These are phyloP conservation scores for Morbakka virulenta DNA, from an alignment of 30 jellyfish, hydroid and myxozoan species.

Conservation along the genomic window DNA sequence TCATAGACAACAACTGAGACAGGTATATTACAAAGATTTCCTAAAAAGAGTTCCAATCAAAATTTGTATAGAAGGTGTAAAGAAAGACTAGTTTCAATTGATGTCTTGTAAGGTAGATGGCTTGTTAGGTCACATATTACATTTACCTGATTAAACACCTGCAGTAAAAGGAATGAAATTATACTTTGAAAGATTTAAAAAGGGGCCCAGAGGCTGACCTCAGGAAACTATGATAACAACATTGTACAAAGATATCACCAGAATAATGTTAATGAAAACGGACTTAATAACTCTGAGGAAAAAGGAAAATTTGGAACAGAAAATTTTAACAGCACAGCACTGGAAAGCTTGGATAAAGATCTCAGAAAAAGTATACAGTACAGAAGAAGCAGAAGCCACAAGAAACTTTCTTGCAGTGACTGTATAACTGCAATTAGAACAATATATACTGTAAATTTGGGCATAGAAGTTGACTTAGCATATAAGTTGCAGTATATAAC, in stretches of 20 bases:
- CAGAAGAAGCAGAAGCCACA: slow-evolving; percentile 12
- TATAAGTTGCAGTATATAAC: no score
- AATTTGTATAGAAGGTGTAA: no score
- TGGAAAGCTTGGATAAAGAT: no score
- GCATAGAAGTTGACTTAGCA: no score
- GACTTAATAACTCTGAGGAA: background rate
- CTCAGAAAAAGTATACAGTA: no score
- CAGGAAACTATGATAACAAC: slow-evolving; percentile 37
- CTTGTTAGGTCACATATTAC: no score
- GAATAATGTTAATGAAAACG: slow-evolving; percentile 31
- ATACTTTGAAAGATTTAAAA: slow-evolving; percentile 33
- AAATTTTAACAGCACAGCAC: background rate
- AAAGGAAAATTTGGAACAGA: background rate
- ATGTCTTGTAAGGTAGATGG: slow-evolving; percentile 46
- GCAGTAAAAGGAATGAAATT: slow-evolving; percentile 34
- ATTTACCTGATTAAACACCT: no score
- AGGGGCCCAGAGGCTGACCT: slow-evolving; percentile 39
- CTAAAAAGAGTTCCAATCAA: slow-evolving; percentile 22
- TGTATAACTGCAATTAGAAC: no score
- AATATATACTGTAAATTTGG: no score
- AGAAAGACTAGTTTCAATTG: slow-evolving; percentile 20
- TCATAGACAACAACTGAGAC: slow-evolving; percentile 39
- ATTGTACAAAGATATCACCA: slow-evolving; percentile 17
- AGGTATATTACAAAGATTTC: slow-evolving; percentile 27
- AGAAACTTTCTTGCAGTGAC: no score